phyloP scores from a whole-genome alignment of 2,888 invertebrate species.

The Saturnia pavonia region DNA sequence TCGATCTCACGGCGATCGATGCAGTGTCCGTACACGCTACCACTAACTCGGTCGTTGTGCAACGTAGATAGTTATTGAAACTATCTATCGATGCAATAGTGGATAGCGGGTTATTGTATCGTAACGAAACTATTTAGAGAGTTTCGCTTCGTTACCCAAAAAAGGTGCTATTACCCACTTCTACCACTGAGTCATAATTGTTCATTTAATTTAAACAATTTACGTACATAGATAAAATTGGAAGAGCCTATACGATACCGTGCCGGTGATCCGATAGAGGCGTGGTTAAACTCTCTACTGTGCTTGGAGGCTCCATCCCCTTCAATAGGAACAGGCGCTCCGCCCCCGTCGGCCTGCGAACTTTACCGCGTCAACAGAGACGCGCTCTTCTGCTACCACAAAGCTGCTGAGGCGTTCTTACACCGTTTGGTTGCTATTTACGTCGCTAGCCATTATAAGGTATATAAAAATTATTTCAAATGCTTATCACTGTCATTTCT shows the following conservation, averaged over 20 bases:
- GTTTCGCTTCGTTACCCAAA: too few relatives aligned
- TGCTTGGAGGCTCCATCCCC: slow-evolving; percentile 93
- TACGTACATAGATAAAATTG: slow-evolving; percentile 84
- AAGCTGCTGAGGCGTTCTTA: slow-evolving; percentile 95
- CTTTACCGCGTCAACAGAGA: slow-evolving; percentile 93
- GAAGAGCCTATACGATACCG: slow-evolving; percentile 98
- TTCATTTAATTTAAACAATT: too few relatives aligned
- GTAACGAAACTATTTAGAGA: too few relatives aligned
- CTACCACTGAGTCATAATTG: too few relatives aligned
- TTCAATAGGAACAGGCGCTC: slow-evolving; percentile 89
- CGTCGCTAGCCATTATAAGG: slow-evolving; percentile 99
- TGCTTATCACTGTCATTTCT: background rate
- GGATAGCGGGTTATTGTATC: too few relatives aligned
- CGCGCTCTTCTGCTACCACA: slow-evolving; percentile 97
- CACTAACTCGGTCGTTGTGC: too few relatives aligned
- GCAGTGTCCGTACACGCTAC: too few relatives aligned
- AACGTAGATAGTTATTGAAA: too few relatives aligned
- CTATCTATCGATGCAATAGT: too few relatives aligned
- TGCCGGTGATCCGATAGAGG: slow-evolving; percentile 92
- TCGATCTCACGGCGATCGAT: too few relatives aligned
- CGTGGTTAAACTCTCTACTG: slow-evolving; percentile 94
- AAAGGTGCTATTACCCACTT: too few relatives aligned
- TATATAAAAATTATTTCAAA: slow-evolving; percentile 40
- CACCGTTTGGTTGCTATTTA: slow-evolving; percentile 96
- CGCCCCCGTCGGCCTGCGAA: slow-evolving; percentile 94